These are phyloP conservation scores for Vipera ursinii DNA, from an alignment of 2,797 vertebrate genomes.

Conservation along the genomic window DNA sequence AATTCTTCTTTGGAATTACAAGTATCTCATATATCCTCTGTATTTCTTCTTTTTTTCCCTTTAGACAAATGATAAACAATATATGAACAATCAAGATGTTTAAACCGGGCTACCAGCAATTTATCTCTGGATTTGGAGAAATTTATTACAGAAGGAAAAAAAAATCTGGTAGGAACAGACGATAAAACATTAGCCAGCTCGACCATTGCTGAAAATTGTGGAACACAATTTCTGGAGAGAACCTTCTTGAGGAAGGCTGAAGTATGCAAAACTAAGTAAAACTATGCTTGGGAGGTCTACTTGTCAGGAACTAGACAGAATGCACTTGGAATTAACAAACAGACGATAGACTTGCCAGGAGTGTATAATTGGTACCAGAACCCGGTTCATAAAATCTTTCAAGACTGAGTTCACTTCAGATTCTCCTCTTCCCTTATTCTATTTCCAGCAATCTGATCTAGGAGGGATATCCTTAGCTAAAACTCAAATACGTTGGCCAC, in stretches of 20 bases:
- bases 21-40: not conserved
- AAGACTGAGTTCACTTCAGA: not conserved
- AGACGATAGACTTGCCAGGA: not conserved
- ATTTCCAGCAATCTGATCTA: not conserved
- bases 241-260: not conserved
- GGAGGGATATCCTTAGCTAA: not conserved
- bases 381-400: not conserved
- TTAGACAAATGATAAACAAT: slow-evolving; percentile 2
- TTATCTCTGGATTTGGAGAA: slow-evolving; percentile 18
- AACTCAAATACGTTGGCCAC: no score
- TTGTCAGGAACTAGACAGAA: not conserved
- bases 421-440: not conserved
- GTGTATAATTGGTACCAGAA: not conserved
- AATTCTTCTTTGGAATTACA: slow-evolving; percentile 2
- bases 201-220: not conserved
- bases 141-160: not conserved
- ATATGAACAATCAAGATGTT: not conserved
- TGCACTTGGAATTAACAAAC: not conserved
- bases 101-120: slow-evolving; percentile 18
- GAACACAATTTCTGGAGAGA: not conserved
- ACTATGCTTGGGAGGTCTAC: not conserved
- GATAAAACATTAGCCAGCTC: not conserved
- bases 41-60: not conserved
- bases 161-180: not conserved
- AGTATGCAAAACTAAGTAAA: not conserved